Base-by-base conservation (phyloP, 2,888 invertebrate species). In the Dasysyrphus albostriatus region DNA sequence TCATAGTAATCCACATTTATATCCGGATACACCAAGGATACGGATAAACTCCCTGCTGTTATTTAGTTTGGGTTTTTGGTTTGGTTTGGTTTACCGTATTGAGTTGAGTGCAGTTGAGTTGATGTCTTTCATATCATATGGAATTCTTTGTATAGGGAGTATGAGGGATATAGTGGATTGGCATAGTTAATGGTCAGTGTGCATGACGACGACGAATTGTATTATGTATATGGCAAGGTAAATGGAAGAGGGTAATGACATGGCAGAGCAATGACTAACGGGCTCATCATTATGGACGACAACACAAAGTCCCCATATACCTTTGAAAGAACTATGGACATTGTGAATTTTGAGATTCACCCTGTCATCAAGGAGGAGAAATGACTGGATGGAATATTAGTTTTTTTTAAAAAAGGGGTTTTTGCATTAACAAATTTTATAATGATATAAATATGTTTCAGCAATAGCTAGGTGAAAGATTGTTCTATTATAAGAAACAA, bases 111-210 rank as follows among this genome's bases (percentile, higher is more conserved):
- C 72, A 83, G 77, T 77, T 77, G 72, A 70, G 54, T 75, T 80
- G 70, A 42, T 85, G 47, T 61, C 81, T 56, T 58, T 39, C 54
- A 61, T 54, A 58, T 56, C 24, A 24, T 24, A 24, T 24, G 51
- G 69, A 73, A 54, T 44, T 63, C 75, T 24, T 80, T 67, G 70
- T 76, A 12, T 47, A 34, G 29, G 29, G 70, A 12, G 12, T 47
- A 7, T 34, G 29, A 29, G n/a, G 12, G 37, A 10, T n/a, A 78
- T 79, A 72, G 83, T 87, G 72, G 72, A 87, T 83, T 79, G 87
- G 78, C 67, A 87, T 79, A 87, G 83, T 83, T 87, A 87, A 87
- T 83, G 87, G 87, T 83, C 87, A 87, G 70, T 87, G 70, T 87
- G 83, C 78, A 63, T 56, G 63, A 65, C 37, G 74, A 44, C 49